These are phyloP conservation scores for Conger conger DNA, from an alignment of 2,113 vertebrate genomes.

Conservation along the genomic window DNA sequence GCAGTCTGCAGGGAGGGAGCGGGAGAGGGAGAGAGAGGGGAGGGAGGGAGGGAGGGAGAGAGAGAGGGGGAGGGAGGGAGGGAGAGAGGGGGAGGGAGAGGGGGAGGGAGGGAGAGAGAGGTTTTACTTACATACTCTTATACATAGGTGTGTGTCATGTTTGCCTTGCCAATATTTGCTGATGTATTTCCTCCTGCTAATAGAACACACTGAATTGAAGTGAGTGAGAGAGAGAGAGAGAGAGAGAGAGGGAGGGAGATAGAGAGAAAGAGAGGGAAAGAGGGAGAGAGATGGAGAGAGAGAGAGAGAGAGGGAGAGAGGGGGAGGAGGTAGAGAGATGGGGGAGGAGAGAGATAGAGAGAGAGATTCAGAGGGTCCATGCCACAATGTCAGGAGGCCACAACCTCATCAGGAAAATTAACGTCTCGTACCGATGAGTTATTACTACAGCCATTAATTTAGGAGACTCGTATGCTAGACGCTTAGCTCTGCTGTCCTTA, in stretches of 20 bases:
- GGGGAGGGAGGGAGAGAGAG: too few relatives aligned
- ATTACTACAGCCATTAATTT: not conserved
- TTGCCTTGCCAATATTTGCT: too few relatives aligned
- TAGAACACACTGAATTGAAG: too few relatives aligned
- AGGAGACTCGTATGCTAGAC: not conserved
- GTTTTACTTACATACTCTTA: too few relatives aligned
- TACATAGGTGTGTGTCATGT: too few relatives aligned
- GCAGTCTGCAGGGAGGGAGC: slow-evolving; percentile 55
- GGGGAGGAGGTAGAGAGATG: not conserved
- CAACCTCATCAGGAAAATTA: not conserved
- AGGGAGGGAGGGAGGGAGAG: not conserved
- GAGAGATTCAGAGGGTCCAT: not conserved
- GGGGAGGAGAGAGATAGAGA: not conserved
- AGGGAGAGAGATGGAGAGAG: too few relatives aligned
- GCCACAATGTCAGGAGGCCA: not conserved
- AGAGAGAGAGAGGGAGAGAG: too few relatives aligned
- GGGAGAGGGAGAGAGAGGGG: not conserved
- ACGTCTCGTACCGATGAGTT: not conserved
- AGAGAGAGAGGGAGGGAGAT: too few relatives aligned
- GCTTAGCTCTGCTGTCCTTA: not conserved
- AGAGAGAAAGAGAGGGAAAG: too few relatives aligned
- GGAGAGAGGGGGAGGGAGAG: too few relatives aligned
- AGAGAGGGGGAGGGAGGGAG: too few relatives aligned
- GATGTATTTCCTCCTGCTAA: too few relatives aligned
- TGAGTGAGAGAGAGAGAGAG: not conserved